These are phyloP conservation scores for Liopterus haemorrhoidalis DNA, from an alignment of 2,888 invertebrate genomes.

Conservation along the genomic window DNA sequence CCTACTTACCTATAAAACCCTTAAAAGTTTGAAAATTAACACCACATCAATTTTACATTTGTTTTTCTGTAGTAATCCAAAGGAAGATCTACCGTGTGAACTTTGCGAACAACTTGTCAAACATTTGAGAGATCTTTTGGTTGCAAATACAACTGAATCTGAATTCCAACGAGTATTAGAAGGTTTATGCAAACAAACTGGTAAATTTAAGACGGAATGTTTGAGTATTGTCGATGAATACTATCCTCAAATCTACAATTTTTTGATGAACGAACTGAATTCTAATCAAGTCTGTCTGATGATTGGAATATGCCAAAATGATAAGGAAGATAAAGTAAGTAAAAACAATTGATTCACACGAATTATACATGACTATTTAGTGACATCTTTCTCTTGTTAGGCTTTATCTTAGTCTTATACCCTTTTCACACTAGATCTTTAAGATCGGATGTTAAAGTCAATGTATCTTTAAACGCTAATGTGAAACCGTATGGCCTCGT, in stretches of 20 bases:
- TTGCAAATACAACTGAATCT: slow-evolving; percentile 76
- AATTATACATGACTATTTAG: no score
- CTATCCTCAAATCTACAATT: slow-evolving; percentile 66
- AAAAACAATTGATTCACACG: no score
- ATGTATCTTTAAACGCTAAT: no score
- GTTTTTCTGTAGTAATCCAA: slow-evolving; percentile 26
- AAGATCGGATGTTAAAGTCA: no score
- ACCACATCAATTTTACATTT: no score
- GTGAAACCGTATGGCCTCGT: no score
- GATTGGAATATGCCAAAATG: slow-evolving; percentile 63
- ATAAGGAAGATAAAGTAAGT: slow-evolving; percentile 38
- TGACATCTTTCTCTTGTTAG: no score
- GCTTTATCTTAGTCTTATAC: no score
- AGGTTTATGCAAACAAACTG: slow-evolving; percentile 76
- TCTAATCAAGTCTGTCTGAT: slow-evolving; percentile 63
- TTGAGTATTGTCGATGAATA: slow-evolving; percentile 71
- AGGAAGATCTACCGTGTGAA: slow-evolving; percentile 71
- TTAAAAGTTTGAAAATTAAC: no score
- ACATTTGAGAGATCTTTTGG: slow-evolving; percentile 71
- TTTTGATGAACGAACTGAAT: slow-evolving; percentile 62
- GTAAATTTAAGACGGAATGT: slow-evolving; percentile 68
- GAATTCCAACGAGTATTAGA: slow-evolving; percentile 73
- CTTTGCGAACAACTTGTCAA: slow-evolving; percentile 76
- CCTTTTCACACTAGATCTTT: no score
- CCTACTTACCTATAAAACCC: no score